phyloP scores from a whole-genome alignment of 1,140 invertebrate genomes.

The Heliconius nattereri region DNA sequence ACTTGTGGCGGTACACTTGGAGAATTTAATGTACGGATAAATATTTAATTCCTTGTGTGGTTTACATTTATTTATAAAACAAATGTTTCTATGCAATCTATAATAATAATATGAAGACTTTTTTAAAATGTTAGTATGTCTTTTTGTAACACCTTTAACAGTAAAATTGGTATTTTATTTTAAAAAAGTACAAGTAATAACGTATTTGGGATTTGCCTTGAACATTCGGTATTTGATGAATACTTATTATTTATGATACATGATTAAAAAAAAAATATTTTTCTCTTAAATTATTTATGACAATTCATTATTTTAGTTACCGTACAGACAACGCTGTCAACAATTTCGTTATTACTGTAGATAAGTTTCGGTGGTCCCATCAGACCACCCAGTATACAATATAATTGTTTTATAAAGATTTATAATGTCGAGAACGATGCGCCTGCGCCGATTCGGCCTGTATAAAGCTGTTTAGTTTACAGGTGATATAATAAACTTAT shows the following conservation, averaged over 20 bases:
- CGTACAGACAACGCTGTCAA: neutral
- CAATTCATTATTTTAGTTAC: neutral
- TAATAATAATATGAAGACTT: too few species aligned
- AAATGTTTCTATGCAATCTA: too few species aligned
- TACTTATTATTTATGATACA: too few species aligned
- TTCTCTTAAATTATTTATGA: constrained; percentile 1
- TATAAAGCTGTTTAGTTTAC: constrained; percentile 24
- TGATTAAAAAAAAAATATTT: neutral
- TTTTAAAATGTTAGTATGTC: too few species aligned
- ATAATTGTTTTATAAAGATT: constrained; percentile 70
- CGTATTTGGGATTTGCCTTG: too few species aligned
- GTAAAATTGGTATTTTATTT: too few species aligned
- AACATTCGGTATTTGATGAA: too few species aligned
- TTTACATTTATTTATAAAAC: too few species aligned
- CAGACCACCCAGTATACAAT: constrained; percentile 59
- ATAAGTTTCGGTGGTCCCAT: constrained; percentile 53
- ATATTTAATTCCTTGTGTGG: neutral
- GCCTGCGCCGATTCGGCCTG: constrained; percentile 39
- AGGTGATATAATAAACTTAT: constrained; percentile 19
- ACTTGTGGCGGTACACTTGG: neutral
- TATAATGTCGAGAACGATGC: constrained; percentile 55
- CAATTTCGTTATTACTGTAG: constrained; percentile 4
- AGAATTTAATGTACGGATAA: neutral
- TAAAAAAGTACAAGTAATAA: too few species aligned
- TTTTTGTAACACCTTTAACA: too few species aligned